Evolutionary conservation across 2,113 vertebrate species (phyloP).

Genomic region (Brachirus orientalis): DNA sequence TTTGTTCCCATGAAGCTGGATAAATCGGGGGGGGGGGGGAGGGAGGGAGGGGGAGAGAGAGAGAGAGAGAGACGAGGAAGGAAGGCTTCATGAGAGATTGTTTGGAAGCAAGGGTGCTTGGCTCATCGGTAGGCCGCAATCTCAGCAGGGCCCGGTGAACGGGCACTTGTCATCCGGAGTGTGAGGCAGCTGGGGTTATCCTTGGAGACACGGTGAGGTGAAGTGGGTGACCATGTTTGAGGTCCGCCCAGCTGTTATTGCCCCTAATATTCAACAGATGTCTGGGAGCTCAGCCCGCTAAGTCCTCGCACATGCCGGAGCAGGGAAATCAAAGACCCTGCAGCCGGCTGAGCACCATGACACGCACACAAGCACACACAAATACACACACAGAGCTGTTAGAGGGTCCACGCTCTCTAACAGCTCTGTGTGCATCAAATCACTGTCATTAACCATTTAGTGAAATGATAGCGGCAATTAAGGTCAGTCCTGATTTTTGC

Average conservation of each 20-base stretch:
- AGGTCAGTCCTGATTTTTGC: conserved; percentile 65
- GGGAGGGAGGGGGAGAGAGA: conserved; percentile 3
- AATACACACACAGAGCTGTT: conserved; percentile 52
- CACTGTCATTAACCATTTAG: conserved; percentile 76
- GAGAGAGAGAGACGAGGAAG: conserved; percentile 23
- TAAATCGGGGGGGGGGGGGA: conserved; percentile 20
- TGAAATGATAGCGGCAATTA: conserved; percentile 70
- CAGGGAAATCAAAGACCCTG: conserved; percentile 67
- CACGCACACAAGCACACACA: conserved; percentile 39
- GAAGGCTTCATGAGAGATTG: conserved; percentile 41
- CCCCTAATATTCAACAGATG: conserved; percentile 82
- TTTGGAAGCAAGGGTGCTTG: conserved; percentile 34
- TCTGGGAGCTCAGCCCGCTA: conserved; percentile 69
- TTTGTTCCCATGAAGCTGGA: conserved; percentile 69
- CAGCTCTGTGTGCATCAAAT: conserved; percentile 58
- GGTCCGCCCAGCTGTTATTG: conserved; percentile 83
- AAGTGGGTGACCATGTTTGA: conserved; percentile 83
- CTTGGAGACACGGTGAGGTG: conserved; percentile 79
- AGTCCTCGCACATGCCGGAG: conserved; percentile 74
- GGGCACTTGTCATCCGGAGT: conserved; percentile 79
- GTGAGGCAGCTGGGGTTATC: conserved; percentile 79
- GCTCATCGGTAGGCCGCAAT: conserved; percentile 44
- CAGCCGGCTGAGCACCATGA: conserved; percentile 38
- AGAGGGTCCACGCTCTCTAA: conserved; percentile 49
- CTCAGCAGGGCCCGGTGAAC: conserved; percentile 57